Conservation (phyloP, 2,888 invertebrate species). For the Aspidapion aeneum region DNA sequence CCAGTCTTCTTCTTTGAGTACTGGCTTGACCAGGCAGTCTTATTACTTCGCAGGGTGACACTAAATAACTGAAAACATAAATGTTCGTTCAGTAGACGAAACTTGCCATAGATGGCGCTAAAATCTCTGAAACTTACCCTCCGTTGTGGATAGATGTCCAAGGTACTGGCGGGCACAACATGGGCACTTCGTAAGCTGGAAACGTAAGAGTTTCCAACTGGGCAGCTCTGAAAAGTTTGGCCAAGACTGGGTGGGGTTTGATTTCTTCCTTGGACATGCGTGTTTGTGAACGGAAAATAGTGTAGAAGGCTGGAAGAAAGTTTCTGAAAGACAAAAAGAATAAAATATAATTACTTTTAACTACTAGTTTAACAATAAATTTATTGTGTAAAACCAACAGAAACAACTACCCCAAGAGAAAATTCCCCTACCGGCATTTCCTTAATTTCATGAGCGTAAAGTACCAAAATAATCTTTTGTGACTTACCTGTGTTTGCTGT, state of each 20-base stretch:
- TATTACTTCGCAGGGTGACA: slow-evolving; percentile 58
- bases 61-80: slow-evolving; percentile 16
- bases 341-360: too few species aligned
- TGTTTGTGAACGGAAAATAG: slow-evolving; percentile 68
- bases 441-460: too few species aligned
- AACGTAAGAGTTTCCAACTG: slow-evolving; percentile 67
- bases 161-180: slow-evolving; percentile 80
- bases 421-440: too few species aligned
- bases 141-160: slow-evolving; percentile 71
- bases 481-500: slow-evolving; percentile 48
- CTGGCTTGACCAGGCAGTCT: slow-evolving; percentile 60
- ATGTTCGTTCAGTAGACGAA: too few species aligned
- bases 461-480: background rate
- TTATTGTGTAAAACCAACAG: too few species aligned
- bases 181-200: slow-evolving; percentile 69
- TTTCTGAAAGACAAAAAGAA: slow-evolving; percentile 50
- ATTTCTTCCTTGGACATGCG: slow-evolving; percentile 65
- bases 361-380: too few species aligned
- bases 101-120: background rate
- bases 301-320: slow-evolving; percentile 74
- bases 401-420: too few species aligned
- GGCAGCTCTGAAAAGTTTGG: slow-evolving; percentile 65
- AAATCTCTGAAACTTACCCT: slow-evolving; percentile 63
- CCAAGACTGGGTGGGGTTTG: slow-evolving; percentile 80
- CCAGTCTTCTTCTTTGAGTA: slow-evolving; percentile 62